Conservation (phyloP, 1,140 invertebrate species). For the Temnothorax longispinosus region DNA sequence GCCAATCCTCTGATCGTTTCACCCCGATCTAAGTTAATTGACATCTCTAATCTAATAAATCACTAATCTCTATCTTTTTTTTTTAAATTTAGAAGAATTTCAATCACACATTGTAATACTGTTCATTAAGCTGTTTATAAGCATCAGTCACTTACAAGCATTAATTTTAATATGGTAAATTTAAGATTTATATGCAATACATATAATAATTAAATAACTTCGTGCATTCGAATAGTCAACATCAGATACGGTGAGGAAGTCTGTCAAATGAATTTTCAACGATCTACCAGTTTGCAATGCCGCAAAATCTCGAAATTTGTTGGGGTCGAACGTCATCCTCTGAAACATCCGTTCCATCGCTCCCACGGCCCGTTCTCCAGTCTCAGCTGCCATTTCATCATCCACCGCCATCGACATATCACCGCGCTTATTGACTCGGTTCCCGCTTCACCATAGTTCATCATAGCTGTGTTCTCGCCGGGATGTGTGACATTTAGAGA, state of each 20-base stretch:
- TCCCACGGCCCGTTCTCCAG: slow-evolving; percentile 25
- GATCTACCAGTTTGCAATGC: neutral
- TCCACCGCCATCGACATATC: slow-evolving; percentile 63
- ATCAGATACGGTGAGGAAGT: neutral
- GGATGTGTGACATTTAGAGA: slow-evolving; percentile 72
- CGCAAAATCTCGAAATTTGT: slow-evolving; percentile 32
- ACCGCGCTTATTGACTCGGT: slow-evolving; percentile 70
- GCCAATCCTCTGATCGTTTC: slow-evolving; percentile 2
- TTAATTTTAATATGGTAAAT: neutral
- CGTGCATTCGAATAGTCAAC: neutral
- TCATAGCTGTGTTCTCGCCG: slow-evolving; percentile 77
- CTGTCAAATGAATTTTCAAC: neutral
- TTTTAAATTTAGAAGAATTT: slow-evolving; percentile 8
- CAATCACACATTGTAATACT: neutral
- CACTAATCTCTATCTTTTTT: neutral
- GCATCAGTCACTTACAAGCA: neutral
- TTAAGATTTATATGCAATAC: neutral
- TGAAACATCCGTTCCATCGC: slow-evolving; percentile 1
- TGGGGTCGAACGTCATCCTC: slow-evolving; percentile 45
- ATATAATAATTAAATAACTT: neutral
- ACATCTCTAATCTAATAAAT: neutral
- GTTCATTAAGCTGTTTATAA: neutral
- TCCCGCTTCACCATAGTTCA: slow-evolving; percentile 68
- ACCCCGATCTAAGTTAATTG: slow-evolving; percentile 10
- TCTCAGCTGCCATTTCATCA: slow-evolving; percentile 63